Percentiles rank a stretch among this genome's conserved stretches.
Conservation (phyloP, 2,797 vertebrate species). For the Melanogrammus aeglefinus region DNA sequence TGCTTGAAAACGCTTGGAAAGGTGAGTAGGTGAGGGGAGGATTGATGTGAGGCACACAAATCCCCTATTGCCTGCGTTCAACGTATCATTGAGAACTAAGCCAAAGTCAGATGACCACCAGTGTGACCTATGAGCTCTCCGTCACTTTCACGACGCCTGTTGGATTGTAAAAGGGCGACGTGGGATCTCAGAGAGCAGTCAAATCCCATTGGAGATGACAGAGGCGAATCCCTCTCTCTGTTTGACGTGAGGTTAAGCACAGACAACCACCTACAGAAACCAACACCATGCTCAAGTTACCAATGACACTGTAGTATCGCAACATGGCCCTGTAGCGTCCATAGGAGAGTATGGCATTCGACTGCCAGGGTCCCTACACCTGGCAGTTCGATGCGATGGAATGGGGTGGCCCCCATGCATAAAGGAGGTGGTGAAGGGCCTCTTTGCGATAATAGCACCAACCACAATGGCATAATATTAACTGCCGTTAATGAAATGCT, state of each 20-base stretch:
- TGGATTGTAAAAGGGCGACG: neutral
- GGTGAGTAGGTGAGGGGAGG: too few species aligned
- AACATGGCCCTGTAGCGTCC: too few species aligned
- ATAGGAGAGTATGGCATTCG: too few species aligned
- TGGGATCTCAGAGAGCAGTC: neutral
- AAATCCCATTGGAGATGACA: neutral
- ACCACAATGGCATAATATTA: too few species aligned
- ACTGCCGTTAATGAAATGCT: too few species aligned
- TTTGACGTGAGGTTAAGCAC: neutral
- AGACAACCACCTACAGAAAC: too few species aligned
- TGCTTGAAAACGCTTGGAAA: too few species aligned
- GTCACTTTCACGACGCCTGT: neutral
- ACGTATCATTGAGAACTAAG: neutral
- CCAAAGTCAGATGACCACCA: constrained; percentile 3
- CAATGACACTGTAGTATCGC: neutral
- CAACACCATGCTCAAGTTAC: neutral
- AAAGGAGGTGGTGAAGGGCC: neutral
- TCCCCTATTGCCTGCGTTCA: neutral
- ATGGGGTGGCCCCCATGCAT: neutral
- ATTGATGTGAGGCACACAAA: too few species aligned
- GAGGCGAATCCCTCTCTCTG: neutral
- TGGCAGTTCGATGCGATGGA: neutral
- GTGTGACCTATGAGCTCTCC: neutral
- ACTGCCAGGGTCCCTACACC: too few species aligned
- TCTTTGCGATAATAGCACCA: too few species aligned